Conservation (phyloP, 2,797 vertebrate genomes). For the Molossus alvarezi region DNA sequence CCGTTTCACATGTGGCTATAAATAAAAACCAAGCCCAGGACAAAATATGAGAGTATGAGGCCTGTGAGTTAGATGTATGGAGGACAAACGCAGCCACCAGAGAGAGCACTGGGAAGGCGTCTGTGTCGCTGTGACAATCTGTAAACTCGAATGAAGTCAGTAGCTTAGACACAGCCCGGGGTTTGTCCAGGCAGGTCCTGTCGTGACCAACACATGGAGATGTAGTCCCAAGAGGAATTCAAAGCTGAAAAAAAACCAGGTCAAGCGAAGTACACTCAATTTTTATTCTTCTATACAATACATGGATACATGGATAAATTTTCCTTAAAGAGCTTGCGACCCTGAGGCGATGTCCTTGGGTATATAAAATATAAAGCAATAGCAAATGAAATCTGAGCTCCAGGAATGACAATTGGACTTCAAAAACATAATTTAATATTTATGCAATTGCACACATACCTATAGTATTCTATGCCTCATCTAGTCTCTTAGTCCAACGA, state of each 20-base stretch:
- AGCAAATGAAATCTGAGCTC: conserved; percentile 86
- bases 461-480: conserved; percentile 22
- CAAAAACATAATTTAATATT: conserved; percentile 83
- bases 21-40: not conserved
- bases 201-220: not conserved
- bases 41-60: conserved; percentile 44
- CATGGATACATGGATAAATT: conserved; percentile 82
- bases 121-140: not conserved
- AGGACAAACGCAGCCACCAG: conserved; percentile 45
- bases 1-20: not conserved
- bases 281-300: conserved; percentile 90
- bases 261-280: conserved; percentile 85
- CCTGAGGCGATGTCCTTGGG: conserved; percentile 86
- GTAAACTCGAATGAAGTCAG: not conserved
- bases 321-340: conserved; percentile 87
- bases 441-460: conserved; percentile 70
- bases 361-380: conserved; percentile 88
- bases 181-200: conserved; percentile 67
- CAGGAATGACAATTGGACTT: conserved; percentile 81
- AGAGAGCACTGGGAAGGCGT: not conserved
- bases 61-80: not conserved
- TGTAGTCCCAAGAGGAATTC: conserved; percentile 69
- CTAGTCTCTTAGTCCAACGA: conserved; percentile 33
- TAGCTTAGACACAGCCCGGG: conserved; percentile 13
- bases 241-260: conserved; percentile 77